Base-by-base conservation (phyloP, 1,140 invertebrate genomes). In the Paraescarpia echinospica region DNA sequence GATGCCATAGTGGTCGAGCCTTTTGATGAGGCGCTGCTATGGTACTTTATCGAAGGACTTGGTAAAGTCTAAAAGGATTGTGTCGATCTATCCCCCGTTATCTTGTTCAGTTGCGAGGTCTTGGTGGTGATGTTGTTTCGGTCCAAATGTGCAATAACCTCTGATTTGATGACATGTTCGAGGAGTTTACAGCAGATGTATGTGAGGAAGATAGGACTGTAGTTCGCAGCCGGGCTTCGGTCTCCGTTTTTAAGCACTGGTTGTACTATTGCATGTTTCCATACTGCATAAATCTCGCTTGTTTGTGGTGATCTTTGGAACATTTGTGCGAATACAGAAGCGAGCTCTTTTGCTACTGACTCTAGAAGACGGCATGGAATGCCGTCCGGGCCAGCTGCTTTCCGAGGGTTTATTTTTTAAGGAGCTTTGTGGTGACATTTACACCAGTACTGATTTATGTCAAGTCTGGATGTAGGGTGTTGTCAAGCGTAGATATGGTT, bases 151-250 rank as follows among this genome's bases (percentile, higher is more conserved):
- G 59, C 18, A 27, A 0, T 2, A 31, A 77, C 27, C 59, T 77
- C 14, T 4, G 59, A 77, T 77, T 27, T 77, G 59, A 77, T 77
- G 22, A 77, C n/a, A n/a, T n/a, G 18, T 27, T 77, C 22, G 1
- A 77, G 59, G 18, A 77, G 2, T 31, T 92, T 92, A 33, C 89
- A 34, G 31, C 91, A 92, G 31, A 92, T 92, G 89, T n/a, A 92
- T 33, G 93, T 93, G 27, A 93, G 27, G 33, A 91, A 89, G 12
- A 93, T 88, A 33, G 93, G 93, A 33, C 92, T 34, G 88, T 93
- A 93, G 89, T 93, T n/a, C 1, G 27, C 35, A 33, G 91, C 91
- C 34, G 18, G 33, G 33, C 33, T n/a, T 35, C 35, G 92, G 27
- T 88, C 90, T 90, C 93, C 92, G 41, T 92, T 92, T 59, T 93